Conservation (phyloP, 2,888 invertebrate species). For the Hirtodrosophila confusa region DNA sequence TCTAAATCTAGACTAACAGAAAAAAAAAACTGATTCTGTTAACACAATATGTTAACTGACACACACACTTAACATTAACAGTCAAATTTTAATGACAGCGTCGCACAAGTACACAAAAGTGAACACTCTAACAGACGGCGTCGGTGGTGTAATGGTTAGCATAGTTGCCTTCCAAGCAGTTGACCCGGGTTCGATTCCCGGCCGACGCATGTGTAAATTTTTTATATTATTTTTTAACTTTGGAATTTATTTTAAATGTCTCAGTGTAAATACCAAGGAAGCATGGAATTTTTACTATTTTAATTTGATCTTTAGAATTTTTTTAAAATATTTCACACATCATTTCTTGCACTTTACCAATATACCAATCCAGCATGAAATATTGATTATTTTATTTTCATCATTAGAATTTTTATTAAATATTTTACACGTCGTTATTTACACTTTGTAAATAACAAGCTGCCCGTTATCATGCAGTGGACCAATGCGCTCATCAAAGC, state of each 20-base stretch:
- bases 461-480: conserved; percentile 62
- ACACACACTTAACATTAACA: conserved; percentile 7
- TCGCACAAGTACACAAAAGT: conserved; percentile 4
- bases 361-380: not conserved
- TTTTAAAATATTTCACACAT: not conserved
- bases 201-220: conserved; percentile 77
- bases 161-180: conserved; percentile 84
- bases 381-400: not conserved
- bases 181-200: conserved; percentile 84
- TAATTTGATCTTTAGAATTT: conserved; percentile 7
- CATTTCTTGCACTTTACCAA: conserved; percentile 37
- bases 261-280: too few species aligned
- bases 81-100: not conserved
- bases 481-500: conserved; percentile 86
- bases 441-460: conserved; percentile 47
- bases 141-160: conserved; percentile 84
- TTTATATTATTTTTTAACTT: conserved; percentile 24
- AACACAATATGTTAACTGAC: conserved; percentile 7
- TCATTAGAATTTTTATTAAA: not conserved
- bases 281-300: too few species aligned
- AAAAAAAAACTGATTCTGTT: not conserved
- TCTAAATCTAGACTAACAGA: too few species aligned
- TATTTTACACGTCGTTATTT: conserved; percentile 1
- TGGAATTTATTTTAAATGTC: not conserved
- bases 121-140: conserved; percentile 8